A percentile compares a stretch with the other conserved stretches of the same genome.
Evolutionary conservation across 2,888 invertebrate species (phyloP).

Genomic region (Drosophila formosana): DNA sequence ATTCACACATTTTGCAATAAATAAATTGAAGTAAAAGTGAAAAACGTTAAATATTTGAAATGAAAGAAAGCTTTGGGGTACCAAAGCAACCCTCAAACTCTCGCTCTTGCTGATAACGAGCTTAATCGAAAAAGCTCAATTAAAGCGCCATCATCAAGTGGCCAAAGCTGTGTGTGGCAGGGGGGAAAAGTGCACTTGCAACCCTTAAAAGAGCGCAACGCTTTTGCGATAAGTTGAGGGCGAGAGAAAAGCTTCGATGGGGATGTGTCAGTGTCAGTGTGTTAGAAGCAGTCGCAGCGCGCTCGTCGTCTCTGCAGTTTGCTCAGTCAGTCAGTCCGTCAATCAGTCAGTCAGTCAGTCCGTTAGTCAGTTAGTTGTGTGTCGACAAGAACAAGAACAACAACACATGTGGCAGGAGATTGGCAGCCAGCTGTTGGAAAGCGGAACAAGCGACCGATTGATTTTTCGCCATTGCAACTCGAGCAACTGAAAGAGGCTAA

Average conservation of each 20-base stretch:
- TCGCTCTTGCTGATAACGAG: not conserved
- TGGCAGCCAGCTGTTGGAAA: constrained; percentile 66
- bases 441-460: constrained; percentile 61
- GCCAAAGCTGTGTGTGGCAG: not conserved
- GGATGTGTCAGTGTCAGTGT: constrained; percentile 46
- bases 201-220: not conserved
- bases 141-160: no score
- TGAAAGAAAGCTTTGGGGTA: not conserved
- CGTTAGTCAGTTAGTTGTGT: not conserved
- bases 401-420: constrained; percentile 26
- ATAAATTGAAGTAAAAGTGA: no score
- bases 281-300: constrained; percentile 49
- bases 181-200: not conserved
- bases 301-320: constrained; percentile 36
- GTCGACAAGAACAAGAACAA: not conserved
- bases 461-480: constrained; percentile 57
- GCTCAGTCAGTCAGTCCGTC: not conserved
- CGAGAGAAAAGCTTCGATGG: constrained; percentile 27
- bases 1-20: no score
- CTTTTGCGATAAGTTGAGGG: not conserved
- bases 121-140: not conserved
- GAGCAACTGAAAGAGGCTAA: not conserved
- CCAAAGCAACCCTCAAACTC: not conserved
- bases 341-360: not conserved
- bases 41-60: not conserved